Percentiles rank a stretch among this genome's conserved stretches.
phyloP scores from a whole-genome alignment of 2,113 vertebrate species.

The Microtus ochrogaster region DNA sequence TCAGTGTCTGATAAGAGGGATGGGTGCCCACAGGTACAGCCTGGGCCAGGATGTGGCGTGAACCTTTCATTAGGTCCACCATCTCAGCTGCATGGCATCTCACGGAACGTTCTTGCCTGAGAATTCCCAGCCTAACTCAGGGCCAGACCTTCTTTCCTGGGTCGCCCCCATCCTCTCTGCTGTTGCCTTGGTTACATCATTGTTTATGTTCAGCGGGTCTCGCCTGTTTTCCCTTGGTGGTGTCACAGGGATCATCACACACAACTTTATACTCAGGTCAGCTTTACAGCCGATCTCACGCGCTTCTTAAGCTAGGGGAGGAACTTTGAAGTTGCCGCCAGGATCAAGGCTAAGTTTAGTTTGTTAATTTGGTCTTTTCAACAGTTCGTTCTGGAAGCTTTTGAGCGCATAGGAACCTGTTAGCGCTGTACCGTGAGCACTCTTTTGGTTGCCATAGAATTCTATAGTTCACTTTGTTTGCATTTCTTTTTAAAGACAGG shows the following conservation, averaged over 20 bases:
- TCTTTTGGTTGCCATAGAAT: background rate
- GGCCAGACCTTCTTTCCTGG: background rate
- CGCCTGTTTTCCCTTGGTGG: background rate
- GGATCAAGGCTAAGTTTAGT: background rate
- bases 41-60: background rate
- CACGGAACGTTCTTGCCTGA: background rate
- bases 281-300: background rate
- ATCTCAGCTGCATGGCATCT: background rate
- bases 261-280: background rate
- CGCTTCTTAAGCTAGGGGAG: background rate
- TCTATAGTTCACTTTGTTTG: background rate
- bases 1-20: slow-evolving; percentile 78
- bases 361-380: background rate
- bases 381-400: background rate
- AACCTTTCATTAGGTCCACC: background rate
- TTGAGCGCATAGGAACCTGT: background rate
- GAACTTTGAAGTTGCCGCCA: background rate
- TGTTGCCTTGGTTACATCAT: background rate
- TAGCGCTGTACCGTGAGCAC: background rate
- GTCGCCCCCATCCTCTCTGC: background rate
- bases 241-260: background rate
- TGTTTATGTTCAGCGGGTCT: background rate
- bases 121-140: background rate
- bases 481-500: background rate
- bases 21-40: slow-evolving; percentile 57